Conservation (phyloP, 2,888 invertebrate genomes). For the Clepsis dumicolana region DNA sequence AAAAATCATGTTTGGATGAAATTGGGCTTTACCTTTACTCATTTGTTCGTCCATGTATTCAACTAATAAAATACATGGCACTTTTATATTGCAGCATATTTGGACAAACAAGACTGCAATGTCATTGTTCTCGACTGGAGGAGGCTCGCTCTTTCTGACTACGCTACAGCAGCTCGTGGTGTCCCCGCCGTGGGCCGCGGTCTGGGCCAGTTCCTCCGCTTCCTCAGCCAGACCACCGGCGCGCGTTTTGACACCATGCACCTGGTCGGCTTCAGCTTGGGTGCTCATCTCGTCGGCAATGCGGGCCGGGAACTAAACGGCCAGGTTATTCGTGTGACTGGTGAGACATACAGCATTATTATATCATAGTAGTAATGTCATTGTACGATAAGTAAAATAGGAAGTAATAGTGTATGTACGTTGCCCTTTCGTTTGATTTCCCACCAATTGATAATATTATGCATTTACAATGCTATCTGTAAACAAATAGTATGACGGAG, state of each 20-base stretch:
- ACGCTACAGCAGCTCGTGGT: conserved; percentile 57
- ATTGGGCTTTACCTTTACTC: too few relatives aligned
- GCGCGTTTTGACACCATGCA: conserved; percentile 52
- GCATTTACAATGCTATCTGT: not conserved
- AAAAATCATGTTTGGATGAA: too few relatives aligned
- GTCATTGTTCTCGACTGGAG: conserved; percentile 67
- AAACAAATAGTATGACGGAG: not conserved
- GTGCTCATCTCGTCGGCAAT: conserved; percentile 50
- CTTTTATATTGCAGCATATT: conserved; percentile 52
- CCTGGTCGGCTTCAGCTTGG: conserved; percentile 49
- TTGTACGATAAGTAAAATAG: not conserved
- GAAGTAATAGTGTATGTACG: not conserved
- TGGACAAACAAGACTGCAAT: conserved; percentile 56
- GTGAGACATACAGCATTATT: conserved; percentile 46
- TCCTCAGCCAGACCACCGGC: conserved; percentile 53
- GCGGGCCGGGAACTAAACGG: conserved; percentile 50
- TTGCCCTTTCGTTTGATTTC: not conserved
- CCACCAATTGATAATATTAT: not conserved
- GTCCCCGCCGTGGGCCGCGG: conserved; percentile 61
- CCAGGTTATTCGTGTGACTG: conserved; percentile 59
- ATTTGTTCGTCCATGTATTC: not conserved
- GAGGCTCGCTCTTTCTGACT: conserved; percentile 55
- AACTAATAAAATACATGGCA: not conserved
- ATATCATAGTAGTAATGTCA: not conserved
- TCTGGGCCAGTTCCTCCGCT: conserved; percentile 61